phyloP scores from a whole-genome alignment of 1,140 invertebrate species.

The Tetragonula clypearis region DNA sequence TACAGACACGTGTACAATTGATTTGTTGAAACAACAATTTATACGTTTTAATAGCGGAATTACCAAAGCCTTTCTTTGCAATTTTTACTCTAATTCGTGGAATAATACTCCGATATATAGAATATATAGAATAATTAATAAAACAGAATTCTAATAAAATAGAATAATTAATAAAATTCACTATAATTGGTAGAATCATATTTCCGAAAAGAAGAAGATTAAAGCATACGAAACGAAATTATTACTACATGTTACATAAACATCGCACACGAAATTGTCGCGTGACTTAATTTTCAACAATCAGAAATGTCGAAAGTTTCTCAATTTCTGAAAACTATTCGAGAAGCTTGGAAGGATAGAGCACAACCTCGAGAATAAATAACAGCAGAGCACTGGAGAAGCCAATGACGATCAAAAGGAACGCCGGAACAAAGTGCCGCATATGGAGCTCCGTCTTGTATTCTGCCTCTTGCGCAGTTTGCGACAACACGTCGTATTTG shows the following conservation, averaged over 20 bases:
- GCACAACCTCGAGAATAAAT: slow-evolving; percentile 42
- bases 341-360: slow-evolving; percentile 21
- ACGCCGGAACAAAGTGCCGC: slow-evolving; percentile 68
- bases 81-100: not conserved
- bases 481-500: not conserved
- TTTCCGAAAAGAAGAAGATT: too few species aligned
- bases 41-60: not conserved
- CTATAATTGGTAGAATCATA: too few species aligned
- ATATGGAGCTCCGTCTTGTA: slow-evolving; percentile 54
- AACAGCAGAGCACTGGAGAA: slow-evolving; percentile 37
- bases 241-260: too few species aligned
- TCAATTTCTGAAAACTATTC: not conserved
- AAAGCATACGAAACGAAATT: too few species aligned
- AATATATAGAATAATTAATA: too few species aligned
- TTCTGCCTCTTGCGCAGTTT: not conserved
- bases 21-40: not conserved
- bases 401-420: slow-evolving; percentile 71
- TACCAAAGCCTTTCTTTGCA: not conserved
- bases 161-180: too few species aligned
- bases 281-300: not conserved
- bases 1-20: not conserved
- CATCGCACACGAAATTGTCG: too few species aligned
- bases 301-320: not conserved
- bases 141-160: too few species aligned
- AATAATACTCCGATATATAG: too few species aligned